These are phyloP conservation scores for Brachirus orientalis DNA, from an alignment of 2,113 vertebrate genomes.

Conservation along the genomic window DNA sequence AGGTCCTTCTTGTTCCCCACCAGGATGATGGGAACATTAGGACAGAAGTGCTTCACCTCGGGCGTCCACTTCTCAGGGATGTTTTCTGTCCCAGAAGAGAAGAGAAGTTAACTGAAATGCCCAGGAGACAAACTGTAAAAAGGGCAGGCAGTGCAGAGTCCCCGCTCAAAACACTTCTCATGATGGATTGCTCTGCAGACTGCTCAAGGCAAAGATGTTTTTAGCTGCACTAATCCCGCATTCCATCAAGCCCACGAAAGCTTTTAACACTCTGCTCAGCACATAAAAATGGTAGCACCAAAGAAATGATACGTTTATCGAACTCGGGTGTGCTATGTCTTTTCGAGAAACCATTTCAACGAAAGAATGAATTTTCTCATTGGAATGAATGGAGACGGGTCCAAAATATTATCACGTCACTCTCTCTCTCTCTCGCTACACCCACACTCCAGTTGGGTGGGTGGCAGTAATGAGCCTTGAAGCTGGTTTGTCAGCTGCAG, in stretches of 20 bases:
- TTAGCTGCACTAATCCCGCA: slow-evolving; percentile 56
- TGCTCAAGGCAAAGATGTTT: slow-evolving; percentile 58
- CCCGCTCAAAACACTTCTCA: slow-evolving; percentile 36
- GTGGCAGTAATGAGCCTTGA: no score
- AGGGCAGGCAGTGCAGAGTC: slow-evolving; percentile 39
- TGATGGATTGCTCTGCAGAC: slow-evolving; percentile 64
- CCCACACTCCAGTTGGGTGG: no score
- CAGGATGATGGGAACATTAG: slow-evolving; percentile 97
- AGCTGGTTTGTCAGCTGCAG: no score
- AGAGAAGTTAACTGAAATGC: slow-evolving; percentile 33
- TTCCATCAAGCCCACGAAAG: slow-evolving; percentile 53
- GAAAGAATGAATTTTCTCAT: no score
- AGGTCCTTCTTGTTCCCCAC: slow-evolving; percentile 99
- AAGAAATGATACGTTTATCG: no score
- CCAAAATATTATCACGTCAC: no score
- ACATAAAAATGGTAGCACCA: no score
- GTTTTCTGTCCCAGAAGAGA: slow-evolving; percentile 85
- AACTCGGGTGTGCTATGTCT: no score
- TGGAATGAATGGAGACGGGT: no score
- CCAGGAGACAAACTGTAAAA: slow-evolving; percentile 29
- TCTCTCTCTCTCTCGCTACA: no score
- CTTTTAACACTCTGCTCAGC: slow-evolving; percentile 3
- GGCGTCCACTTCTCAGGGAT: slow-evolving; percentile 99
- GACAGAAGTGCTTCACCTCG: slow-evolving; percentile 98
- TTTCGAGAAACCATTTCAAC: no score